Evolutionary conservation across 2,797 vertebrate species (phyloP).

Genomic region (Peromyscus aztecus): DNA sequence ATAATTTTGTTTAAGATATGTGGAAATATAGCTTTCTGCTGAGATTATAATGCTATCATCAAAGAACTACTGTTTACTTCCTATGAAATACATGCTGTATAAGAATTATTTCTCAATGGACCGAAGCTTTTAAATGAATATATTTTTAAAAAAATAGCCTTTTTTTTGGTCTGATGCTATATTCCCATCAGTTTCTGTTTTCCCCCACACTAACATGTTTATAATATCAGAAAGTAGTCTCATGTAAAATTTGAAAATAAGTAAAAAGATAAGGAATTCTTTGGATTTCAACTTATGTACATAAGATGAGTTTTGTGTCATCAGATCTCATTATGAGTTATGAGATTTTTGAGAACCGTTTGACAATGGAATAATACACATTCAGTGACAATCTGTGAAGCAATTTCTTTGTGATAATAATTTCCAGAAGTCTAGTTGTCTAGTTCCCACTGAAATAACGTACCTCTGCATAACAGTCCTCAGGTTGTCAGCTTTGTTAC

Average conservation of each 20-base stretch:
- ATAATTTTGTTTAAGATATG: not conserved
- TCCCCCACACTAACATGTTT: not conserved
- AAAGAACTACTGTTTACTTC: constrained; percentile 24
- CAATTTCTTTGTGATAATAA: constrained; percentile 40
- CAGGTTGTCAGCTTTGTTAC: not conserved
- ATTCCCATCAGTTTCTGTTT: not conserved
- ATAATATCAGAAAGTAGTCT: not conserved
- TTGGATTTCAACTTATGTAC: constrained; percentile 2
- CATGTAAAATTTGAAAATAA: constrained; percentile 13
- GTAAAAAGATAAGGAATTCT: not conserved
- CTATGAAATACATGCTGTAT: not conserved
- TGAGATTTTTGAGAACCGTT: constrained; percentile 22
- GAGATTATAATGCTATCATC: not conserved
- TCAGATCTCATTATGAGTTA: not conserved
- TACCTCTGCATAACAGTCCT: not conserved
- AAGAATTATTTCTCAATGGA: constrained; percentile 37
- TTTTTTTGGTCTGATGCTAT: not conserved
- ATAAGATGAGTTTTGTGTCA: not conserved
- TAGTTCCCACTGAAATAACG: constrained; percentile 55
- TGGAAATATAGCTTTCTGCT: not conserved
- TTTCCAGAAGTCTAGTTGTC: constrained; percentile 42
- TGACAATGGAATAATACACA: constrained; percentile 10
- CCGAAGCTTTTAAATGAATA: not conserved
- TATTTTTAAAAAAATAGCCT: not conserved
- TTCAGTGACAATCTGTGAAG: constrained; percentile 19